Percentiles rank a stretch among this genome's conserved stretches.
Conservation (phyloP, 2,797 vertebrate genomes). For the Myotis planiceps region DNA sequence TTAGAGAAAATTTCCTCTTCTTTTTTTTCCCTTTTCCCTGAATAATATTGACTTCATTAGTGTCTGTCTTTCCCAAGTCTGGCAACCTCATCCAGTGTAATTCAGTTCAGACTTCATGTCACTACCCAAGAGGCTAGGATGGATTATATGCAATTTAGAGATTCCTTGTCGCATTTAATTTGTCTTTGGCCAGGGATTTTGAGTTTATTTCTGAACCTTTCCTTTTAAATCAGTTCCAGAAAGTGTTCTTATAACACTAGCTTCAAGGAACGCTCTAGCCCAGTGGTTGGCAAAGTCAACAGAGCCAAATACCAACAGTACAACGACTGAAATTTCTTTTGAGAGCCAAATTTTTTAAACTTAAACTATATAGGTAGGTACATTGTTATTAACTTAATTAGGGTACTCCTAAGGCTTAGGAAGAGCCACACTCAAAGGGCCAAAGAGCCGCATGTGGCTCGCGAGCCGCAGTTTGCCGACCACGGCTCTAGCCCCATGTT, state of each 20-base stretch:
- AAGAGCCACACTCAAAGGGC: too few species aligned
- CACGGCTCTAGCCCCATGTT: not conserved
- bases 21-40: not conserved
- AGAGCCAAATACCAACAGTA: too few species aligned
- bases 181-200: conserved; percentile 61
- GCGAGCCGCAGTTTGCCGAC: too few species aligned
- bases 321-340: too few species aligned
- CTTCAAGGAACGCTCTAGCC: not conserved
- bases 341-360: too few species aligned
- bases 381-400: too few species aligned
- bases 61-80: conserved; percentile 60
- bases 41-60: conserved; percentile 65
- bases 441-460: too few species aligned
- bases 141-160: conserved; percentile 77
- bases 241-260: not conserved
- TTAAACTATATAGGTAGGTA: too few species aligned
- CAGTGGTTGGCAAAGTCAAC: too few species aligned
- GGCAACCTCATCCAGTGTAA: conserved; percentile 56
- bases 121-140: conserved; percentile 60
- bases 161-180: conserved; percentile 75
- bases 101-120: conserved; percentile 74
- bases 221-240: conserved; percentile 60
- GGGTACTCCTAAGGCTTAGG: too few species aligned
- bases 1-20: not conserved
- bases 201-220: conserved; percentile 68